Base-by-base conservation (phyloP, 2,113 vertebrate species). In the Rhineura floridana region DNA sequence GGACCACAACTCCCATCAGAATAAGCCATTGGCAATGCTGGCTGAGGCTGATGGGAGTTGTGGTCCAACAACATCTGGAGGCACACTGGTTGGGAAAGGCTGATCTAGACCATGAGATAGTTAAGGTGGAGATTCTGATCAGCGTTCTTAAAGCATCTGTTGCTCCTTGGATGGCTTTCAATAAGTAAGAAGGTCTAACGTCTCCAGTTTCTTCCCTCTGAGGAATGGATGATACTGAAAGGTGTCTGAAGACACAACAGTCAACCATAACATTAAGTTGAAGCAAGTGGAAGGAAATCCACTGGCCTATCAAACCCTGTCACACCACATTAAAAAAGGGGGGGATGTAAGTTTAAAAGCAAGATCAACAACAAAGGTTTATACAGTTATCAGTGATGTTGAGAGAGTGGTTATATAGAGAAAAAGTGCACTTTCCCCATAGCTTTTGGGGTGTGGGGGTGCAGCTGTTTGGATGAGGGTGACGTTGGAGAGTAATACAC, bases 231-330 rank as follows among this genome's bases (percentile, higher is more conserved):
- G 59, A 86, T 76, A 86, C 88, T 77, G 59, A 55, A 81, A n/a
- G 78, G 88, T 85, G 77, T 86, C 67, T 89, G 69, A 82, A 85
- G 78, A 52, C 55, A 59, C 25, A 76, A 67, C 46, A 69, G 79
- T 67, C 84, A 86, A 86, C 82, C 70, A 77, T 88, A 83, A 88
- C 70, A 83, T 88, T 88, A 83, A 63, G n/a, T 15, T 83, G 80
- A 76, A 55, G 8, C 69, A 76, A 55, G 55, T 76, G n/a, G 59
- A 59, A 72, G 52, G 39, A 81, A 30, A 72, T 19, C 33, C 30
- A 33, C 15, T 42, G 23, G 3, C 36, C 52, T 44, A 19, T 11
- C 15, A 62, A 85, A 25, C 8, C 70, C 36, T 59, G 23, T 25
- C 36, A 42, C 6, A 10, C 17, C 21, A 25, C 2, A 52, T 52